A percentile compares a stretch with the other conserved stretches of the same genome.
Conservation (phyloP, 1,140 invertebrate genomes). For the Lepeophtheirus salmonis region DNA sequence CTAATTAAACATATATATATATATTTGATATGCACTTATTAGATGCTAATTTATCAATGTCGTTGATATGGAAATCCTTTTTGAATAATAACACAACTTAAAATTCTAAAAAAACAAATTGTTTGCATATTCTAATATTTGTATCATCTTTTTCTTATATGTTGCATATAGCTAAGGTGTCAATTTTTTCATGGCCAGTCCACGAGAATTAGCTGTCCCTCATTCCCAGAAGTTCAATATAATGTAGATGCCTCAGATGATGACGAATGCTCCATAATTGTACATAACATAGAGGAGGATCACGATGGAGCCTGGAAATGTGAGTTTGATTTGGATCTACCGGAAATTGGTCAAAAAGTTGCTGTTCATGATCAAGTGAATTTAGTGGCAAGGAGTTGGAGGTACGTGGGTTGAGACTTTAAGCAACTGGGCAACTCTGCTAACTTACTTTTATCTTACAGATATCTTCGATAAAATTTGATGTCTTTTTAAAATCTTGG, state of each 20-base stretch:
- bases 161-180: conserved; percentile 4
- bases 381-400: conserved; percentile 1
- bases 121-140: too few relatives aligned
- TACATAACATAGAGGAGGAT: conserved; percentile 4
- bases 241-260: background rate
- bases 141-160: background rate
- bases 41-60: too few relatives aligned
- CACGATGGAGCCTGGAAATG: conserved; percentile 3
- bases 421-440: background rate
- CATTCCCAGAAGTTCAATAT: conserved; percentile 10
- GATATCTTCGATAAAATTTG: background rate
- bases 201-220: conserved; percentile 6
- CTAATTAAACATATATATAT: too few relatives aligned
- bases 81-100: too few relatives aligned
- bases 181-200: background rate
- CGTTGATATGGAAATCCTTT: too few relatives aligned
- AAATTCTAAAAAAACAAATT: too few relatives aligned
- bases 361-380: background rate
- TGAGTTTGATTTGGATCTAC: conserved; percentile 8
- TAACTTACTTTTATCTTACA: background rate
- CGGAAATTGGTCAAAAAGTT: background rate
- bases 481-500: too few relatives aligned
- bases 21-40: too few relatives aligned
- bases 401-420: background rate
- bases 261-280: conserved; percentile 4